Percentiles rank a stretch among this genome's conserved stretches.
These are phyloP conservation scores for Drosophila sulfurigaster DNA, from an alignment of 1,140 invertebrate species.

Conservation along the genomic window DNA sequence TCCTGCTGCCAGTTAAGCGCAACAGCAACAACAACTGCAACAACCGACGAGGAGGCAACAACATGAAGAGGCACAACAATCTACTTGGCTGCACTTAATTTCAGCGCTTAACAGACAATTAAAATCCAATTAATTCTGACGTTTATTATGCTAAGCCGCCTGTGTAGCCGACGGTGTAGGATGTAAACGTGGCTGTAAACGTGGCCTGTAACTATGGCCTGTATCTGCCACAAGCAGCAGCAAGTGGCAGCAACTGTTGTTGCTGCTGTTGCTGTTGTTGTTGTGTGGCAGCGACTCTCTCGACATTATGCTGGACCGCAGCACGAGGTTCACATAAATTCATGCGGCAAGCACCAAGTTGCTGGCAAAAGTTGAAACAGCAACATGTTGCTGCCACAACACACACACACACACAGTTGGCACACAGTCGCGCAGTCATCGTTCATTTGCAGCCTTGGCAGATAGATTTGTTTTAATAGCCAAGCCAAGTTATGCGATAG, in stretches of 20 bases:
- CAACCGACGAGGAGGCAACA: slow-evolving; percentile 23
- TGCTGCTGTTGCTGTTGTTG: not conserved
- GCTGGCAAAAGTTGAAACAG: slow-evolving; percentile 30
- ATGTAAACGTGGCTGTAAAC: slow-evolving; percentile 46
- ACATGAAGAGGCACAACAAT: slow-evolving; percentile 40
- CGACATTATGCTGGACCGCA: not conserved
- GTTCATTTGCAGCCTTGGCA: slow-evolving; percentile 49
- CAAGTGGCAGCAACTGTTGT: not conserved
- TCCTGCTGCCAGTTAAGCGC: slow-evolving; percentile 28
- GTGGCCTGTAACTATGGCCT: slow-evolving; percentile 28
- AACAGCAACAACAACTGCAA: slow-evolving; percentile 23
- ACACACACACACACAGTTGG: not conserved
- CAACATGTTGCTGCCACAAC: slow-evolving; percentile 49
- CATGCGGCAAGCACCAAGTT: slow-evolving; percentile 24
- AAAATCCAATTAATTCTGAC: slow-evolving; percentile 83
- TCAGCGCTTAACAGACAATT: slow-evolving; percentile 83
- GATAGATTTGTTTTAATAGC: slow-evolving; percentile 57
- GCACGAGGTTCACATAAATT: slow-evolving; percentile 51
- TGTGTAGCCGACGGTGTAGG: slow-evolving; percentile 44
- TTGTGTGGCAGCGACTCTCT: not conserved
- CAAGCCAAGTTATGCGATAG: slow-evolving; percentile 48
- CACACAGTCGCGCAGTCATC: slow-evolving; percentile 1
- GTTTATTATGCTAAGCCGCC: slow-evolving; percentile 82
- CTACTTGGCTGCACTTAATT: slow-evolving; percentile 81
- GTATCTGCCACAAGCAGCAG: slow-evolving; percentile 3